Evolutionary conservation across 2,888 invertebrate species (phyloP).

Genomic region (Hololepta plana): DNA sequence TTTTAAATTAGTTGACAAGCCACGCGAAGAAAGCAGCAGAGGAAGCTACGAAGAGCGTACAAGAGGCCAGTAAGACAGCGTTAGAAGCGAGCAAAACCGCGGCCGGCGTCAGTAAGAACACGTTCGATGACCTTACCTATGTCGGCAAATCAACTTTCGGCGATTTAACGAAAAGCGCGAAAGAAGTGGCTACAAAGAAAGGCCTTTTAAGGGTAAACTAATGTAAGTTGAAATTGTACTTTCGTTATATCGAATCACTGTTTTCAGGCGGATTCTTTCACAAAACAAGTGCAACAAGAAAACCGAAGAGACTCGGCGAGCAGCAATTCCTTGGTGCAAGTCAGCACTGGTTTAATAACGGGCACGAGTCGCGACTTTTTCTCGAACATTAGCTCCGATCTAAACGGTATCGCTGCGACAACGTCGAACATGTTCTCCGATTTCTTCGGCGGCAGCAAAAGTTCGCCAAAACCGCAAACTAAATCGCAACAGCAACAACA

Average conservation of each 20-base stretch:
- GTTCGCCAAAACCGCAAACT: constrained; percentile 14
- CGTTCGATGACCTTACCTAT: constrained; percentile 72
- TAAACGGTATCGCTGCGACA: constrained; percentile 83
- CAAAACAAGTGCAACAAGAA: constrained; percentile 16
- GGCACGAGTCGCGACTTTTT: constrained; percentile 66
- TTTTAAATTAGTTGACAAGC: constrained; percentile 45
- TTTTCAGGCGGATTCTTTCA: constrained; percentile 21
- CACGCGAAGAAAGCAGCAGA: constrained; percentile 81
- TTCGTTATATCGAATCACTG: constrained; percentile 4
- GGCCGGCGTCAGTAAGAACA: constrained; percentile 74
- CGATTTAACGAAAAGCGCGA: constrained; percentile 80
- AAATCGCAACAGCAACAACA: constrained; percentile 16
- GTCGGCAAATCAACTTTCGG: constrained; percentile 81
- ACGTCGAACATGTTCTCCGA: constrained; percentile 90
- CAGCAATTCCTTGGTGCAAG: constrained; percentile 43
- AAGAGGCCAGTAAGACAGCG: constrained; percentile 71
- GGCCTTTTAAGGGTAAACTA: constrained; percentile 54
- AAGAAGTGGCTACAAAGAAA: constrained; percentile 72
- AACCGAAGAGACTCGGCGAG: constrained; percentile 38
- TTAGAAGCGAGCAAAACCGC: constrained; percentile 76
- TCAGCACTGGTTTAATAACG: constrained; percentile 37
- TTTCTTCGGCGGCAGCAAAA: constrained; percentile 61
- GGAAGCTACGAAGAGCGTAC: constrained; percentile 61
- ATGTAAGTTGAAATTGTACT: constrained; percentile 2
- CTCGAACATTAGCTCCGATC: constrained; percentile 78